A percentile compares a stretch with the other conserved stretches of the same genome.
Conservation (phyloP, 2,888 invertebrate genomes). For the Acholoe squamosa region DNA sequence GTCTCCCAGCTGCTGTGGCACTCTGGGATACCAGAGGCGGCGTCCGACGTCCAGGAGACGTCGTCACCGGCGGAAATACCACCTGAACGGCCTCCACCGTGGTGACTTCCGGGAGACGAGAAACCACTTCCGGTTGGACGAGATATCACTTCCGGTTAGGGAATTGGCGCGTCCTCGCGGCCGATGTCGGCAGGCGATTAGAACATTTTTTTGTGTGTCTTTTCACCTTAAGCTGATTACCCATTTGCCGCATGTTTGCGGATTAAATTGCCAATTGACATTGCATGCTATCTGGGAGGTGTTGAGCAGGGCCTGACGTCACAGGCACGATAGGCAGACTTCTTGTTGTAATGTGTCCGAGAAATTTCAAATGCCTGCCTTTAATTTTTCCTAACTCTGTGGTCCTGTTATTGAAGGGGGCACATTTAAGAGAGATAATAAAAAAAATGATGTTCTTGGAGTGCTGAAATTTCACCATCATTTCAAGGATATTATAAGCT, state of each 20-base stretch:
- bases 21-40: not conserved
- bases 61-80: not conserved
- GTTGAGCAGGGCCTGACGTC: too few relatives aligned
- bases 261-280: not conserved
- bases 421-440: too few relatives aligned
- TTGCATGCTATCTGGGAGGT: not conserved
- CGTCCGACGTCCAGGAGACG: not conserved
- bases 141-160: slow-evolving; percentile 90
- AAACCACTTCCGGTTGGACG: slow-evolving; percentile 82
- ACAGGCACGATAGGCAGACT: too few relatives aligned
- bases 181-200: slow-evolving; percentile 30
- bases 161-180: not conserved
- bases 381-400: too few relatives aligned
- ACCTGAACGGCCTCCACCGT: not conserved
- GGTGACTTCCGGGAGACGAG: not conserved
- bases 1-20: too few relatives aligned
- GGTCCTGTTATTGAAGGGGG: too few relatives aligned
- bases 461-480: too few relatives aligned
- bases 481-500: too few relatives aligned
- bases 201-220: slow-evolving; percentile 7
- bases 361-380: too few relatives aligned
- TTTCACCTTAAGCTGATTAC: not conserved
- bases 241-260: not conserved
- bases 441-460: too few relatives aligned
- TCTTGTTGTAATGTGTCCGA: too few relatives aligned